Evolutionary conservation across 2,113 vertebrate genomes (phyloP), one percentile per base, ranked within the genome.

Genomic region (Orientallactaga bullata): DNA sequence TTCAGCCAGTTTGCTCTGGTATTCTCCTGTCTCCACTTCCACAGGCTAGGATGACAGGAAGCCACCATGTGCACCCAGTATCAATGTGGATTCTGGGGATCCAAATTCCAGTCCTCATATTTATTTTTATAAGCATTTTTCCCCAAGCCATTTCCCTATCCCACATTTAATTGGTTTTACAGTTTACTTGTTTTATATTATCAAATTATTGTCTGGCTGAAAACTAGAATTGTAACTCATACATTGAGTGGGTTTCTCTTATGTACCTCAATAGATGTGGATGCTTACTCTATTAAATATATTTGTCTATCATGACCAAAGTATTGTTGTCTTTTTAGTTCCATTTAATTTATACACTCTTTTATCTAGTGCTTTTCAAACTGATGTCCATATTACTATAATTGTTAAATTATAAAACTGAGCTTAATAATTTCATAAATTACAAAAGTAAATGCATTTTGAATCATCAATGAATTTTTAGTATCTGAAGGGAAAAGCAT

Each of bases 181-280:
- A 24, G 4, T 61, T 76, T 16, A 58, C 24, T 30, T 76, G 4
- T 39, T 92, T 89, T 71, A 1, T 88, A 4, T 58, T 69, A 2
- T 93, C 35, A 85, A 85, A 42, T 21, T n/a, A 69, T 42, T 90
- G 26, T 2, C 5, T 61, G 13, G 61, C 55, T 73, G 8, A 83
- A 39, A 86, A 60, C 5, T 71, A 58, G 18, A 17, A 61, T 18
- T 60, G 5, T 66, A 76, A 39, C 26, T 60, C 51, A n/a, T 66
- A n/a, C 1, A 55, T 82, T 73, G 68, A 24, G 0, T 35, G 32
- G 5, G 47, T 68, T 4, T 16, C 32, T n/a, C 5, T 12, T 28
- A 2, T 26, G 58, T 72, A 30, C 5, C 2, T 17, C n/a, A 47
- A 6, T 2, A 21, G 17, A 23, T 5, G 1, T 47, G 5, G 11